Percentiles rank a stretch among this genome's conserved stretches.
Conservation (phyloP, 2,113 vertebrate genomes). For the Andinoacara biseriatus region DNA sequence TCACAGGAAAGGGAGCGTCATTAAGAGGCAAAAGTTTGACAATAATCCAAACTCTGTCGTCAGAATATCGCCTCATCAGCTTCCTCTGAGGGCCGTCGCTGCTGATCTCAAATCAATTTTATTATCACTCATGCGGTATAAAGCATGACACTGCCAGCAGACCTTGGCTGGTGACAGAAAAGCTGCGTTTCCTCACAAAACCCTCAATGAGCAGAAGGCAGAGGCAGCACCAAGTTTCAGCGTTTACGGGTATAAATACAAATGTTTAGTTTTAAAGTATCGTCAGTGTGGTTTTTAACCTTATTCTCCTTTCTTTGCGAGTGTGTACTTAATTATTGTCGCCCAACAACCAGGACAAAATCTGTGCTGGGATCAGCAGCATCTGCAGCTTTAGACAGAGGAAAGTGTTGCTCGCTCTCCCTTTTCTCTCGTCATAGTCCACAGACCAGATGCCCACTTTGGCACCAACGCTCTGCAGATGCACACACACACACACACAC, state of each 20-base stretch:
- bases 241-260: neutral
- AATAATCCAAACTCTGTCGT: slow-evolving; percentile 39
- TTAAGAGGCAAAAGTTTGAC: slow-evolving; percentile 34
- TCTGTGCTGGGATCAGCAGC: slow-evolving; percentile 20
- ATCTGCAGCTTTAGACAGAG: slow-evolving; percentile 27
- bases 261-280: neutral
- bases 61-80: neutral
- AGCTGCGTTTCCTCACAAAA: slow-evolving; percentile 4
- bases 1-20: slow-evolving; percentile 7
- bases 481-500: slow-evolving; percentile 23
- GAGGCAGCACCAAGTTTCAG: neutral
- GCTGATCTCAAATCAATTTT: slow-evolving; percentile 37
- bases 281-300: neutral
- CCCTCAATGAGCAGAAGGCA: neutral
- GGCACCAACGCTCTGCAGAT: slow-evolving; percentile 40
- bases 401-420: slow-evolving; percentile 23
- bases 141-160: neutral
- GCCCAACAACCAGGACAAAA: slow-evolving; percentile 28
- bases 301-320: neutral
- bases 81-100: neutral
- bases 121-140: slow-evolving; percentile 6
- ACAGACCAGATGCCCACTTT: slow-evolving; percentile 77
- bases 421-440: slow-evolving; percentile 47
- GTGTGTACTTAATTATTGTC: slow-evolving; percentile 21
- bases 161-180: slow-evolving; percentile 6